Base-by-base conservation (phyloP, 2,888 invertebrate genomes). In the Crocallis elinguaria region DNA sequence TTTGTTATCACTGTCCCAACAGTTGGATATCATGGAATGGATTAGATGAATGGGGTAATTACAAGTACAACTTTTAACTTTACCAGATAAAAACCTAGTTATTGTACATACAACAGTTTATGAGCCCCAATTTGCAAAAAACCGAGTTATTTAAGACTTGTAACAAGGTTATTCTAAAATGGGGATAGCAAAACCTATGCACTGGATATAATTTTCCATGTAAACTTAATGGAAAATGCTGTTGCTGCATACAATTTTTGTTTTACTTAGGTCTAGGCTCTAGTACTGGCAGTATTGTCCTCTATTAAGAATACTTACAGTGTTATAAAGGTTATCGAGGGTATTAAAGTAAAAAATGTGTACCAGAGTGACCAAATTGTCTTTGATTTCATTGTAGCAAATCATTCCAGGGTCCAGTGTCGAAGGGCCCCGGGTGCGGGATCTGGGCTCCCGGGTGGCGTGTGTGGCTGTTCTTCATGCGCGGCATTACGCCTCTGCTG, bases 401-500 rank as follows among this genome's bases (percentile, higher is more conserved):
- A 21, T 0, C 11, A 16, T 17, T 35, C 0, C 25, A 96, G 97
- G 99, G 99, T 41, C 98, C 98, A 0, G 99, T 99, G 11, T 98
- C 99, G 0, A 99, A 99, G 89, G 99, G 99, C 2, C 99, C 99
- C 0, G 99, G 99, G 0, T 99, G 98, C 87, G 99, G 99, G 13
- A 94, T 99, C 85, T 99, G 99, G 99, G 98, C 99, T 0, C 98
- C 99, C 0, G 99, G 99, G 0, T 99, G 99, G 99, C 93, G 99
- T 48, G 99, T 99, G 11, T 99, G 99, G 99, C 90, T 99, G 43
- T 99, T 99, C 93, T 99, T 99, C 88, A 97, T 99, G 97, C 93
- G 99, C 49, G 99, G 99, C 12, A 98, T 99, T 67, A 99, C 99
- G 0, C 99, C 99, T 0, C 91, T 99, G 32, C 90, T 99, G 44